Evolutionary conservation across 2,797 vertebrate genomes (phyloP), one percentile per base, ranked within the genome.

Genomic region (Neosalanx taihuensis): DNA sequence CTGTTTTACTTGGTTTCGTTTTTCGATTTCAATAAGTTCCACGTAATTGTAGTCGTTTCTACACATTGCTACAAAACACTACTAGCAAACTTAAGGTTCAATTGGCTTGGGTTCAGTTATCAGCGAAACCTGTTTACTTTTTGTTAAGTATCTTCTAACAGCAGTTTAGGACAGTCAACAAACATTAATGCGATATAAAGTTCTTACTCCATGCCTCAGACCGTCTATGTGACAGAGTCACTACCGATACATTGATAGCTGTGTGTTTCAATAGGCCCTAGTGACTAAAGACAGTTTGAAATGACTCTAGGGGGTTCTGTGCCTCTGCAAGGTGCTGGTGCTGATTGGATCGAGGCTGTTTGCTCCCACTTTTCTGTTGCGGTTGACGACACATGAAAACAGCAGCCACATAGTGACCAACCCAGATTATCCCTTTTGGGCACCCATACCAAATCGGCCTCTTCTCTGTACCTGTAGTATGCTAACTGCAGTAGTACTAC

Each of bases 341-440:
- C 96, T 95, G 84, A 91, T 94, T 99, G 97, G 95, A 98, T 97
- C 96, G 97, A 87, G 96, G 95, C 96, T 99, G 97, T 99, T 99
- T 98, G 97, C 96, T 96, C 96, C 98, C 97, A 99, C 98, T 99
- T 99, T 99, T 99, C 98, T 99, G 97, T 99, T 99, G 98, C 97
- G 98, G 98, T 99, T 99, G 98, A 99, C 98, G 97, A 98, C 98
- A 99, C 97, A 99, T 99, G 97, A 96, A 95, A 94, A 93, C 94
- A 95, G 94, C 96, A 97, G 96, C 95, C 93, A 94, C 95, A 95
- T 90, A 93, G 95, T 94, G 93, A 94, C 92, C 93, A 93, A 94
- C 94, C 94, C 94, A 94, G 93, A 91, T 91, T 91, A 90, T 90
- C 76, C 71, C 69, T 64, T 9, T 46, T 64, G 72, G 66, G 74